Evolutionary conservation across 2,888 invertebrate genomes (phyloP).

Genomic region (Lepidocyrtinus sp.): DNA sequence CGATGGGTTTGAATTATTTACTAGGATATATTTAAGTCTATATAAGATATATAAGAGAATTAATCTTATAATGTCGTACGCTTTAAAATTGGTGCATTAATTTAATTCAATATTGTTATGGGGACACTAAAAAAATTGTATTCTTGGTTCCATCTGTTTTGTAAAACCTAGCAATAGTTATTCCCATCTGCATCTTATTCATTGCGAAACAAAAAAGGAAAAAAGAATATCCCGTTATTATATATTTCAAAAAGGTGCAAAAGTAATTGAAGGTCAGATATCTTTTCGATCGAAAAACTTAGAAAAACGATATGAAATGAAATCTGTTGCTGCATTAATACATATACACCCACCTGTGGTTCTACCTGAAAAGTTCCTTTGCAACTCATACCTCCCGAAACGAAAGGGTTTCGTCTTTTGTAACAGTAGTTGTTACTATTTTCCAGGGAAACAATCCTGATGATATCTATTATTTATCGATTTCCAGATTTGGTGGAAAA

Average conservation of each 20-base stretch:
- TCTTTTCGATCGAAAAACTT: background rate
- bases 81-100: no score
- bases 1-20: no score
- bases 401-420: background rate
- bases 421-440: background rate
- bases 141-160: no score
- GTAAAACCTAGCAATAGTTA: no score
- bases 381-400: no score
- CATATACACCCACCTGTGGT: constrained; percentile 9
- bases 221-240: constrained; percentile 3
- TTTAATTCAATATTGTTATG: no score
- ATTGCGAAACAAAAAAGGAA: no score
- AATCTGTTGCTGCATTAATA: background rate
- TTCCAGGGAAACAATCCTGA: constrained; percentile 2
- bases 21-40: no score
- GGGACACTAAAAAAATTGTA: no score
- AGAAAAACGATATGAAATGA: background rate
- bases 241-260: constrained; percentile 27
- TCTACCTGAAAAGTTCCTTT: background rate
- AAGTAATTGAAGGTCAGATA: constrained; percentile 30
- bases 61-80: no score
- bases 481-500: background rate
- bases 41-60: no score
- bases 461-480: constrained; percentile 45
- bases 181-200: no score